phyloP scores from a whole-genome alignment of 2,888 invertebrate genomes.

The Slavum lentiscoides region DNA sequence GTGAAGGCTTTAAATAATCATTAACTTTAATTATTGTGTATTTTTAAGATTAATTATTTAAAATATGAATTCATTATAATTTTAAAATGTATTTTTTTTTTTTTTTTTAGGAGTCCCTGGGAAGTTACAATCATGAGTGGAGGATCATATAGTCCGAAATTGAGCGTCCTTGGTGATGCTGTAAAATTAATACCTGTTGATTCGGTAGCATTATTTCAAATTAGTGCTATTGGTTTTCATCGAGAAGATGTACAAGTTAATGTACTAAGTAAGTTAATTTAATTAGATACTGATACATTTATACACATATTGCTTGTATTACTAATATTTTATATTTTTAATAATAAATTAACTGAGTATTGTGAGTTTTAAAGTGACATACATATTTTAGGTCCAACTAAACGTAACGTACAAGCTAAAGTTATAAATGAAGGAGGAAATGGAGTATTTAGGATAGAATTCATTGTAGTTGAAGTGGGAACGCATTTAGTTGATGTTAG shows the following conservation, averaged over 20 bases:
- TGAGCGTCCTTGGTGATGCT: slow-evolving; percentile 83
- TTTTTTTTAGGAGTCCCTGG: slow-evolving; percentile 84
- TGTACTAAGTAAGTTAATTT: slow-evolving; percentile 63
- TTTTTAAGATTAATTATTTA: background rate
- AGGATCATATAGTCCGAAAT: slow-evolving; percentile 65
- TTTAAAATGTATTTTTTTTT: slow-evolving; percentile 55
- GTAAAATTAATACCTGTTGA: slow-evolving; percentile 88
- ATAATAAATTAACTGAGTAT: background rate
- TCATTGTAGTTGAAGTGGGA: slow-evolving; percentile 90
- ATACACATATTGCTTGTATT: background rate
- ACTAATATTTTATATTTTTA: background rate
- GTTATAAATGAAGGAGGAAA: slow-evolving; percentile 77
- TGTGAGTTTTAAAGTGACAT: background rate
- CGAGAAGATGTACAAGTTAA: slow-evolving; percentile 65
- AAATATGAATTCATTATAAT: background rate
- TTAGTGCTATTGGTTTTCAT: slow-evolving; percentile 70
- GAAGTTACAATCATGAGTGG: slow-evolving; percentile 83
- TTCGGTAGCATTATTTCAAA: slow-evolving; percentile 85
- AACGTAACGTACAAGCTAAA: slow-evolving; percentile 78
- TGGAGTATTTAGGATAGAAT: slow-evolving; percentile 87
- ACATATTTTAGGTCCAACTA: slow-evolving; percentile 72
- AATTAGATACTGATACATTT: background rate
- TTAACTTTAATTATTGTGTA: background rate
- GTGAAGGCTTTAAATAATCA: too few species aligned
- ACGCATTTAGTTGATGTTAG: slow-evolving; percentile 91